Evolutionary conservation across 2,888 invertebrate species (phyloP).

Genomic region (Glyphotaelius pellucidus): DNA sequence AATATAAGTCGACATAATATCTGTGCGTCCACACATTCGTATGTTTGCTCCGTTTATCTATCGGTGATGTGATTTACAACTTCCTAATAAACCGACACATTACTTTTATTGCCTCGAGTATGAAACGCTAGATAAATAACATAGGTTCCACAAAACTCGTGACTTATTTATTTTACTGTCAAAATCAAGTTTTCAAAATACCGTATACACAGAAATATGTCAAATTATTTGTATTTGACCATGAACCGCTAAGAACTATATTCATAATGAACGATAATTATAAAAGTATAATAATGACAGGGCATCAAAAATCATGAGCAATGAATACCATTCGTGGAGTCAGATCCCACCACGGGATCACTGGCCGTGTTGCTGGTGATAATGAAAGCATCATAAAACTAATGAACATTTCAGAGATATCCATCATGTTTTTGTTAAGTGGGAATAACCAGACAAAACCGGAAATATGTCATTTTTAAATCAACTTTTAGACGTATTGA

Average conservation of each 20-base stretch:
- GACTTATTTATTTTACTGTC: background rate
- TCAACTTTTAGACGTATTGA: too few species aligned
- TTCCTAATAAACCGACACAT: slow-evolving; percentile 57
- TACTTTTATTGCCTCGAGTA: slow-evolving; percentile 24
- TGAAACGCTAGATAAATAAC: background rate
- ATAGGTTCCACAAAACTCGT: background rate
- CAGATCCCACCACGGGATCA: too few species aligned
- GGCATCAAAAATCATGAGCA: too few species aligned
- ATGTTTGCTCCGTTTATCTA: slow-evolving; percentile 27
- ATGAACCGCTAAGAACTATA: background rate
- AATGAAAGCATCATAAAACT: background rate
- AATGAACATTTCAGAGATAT: background rate
- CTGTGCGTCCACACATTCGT: background rate
- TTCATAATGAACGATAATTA: too few species aligned
- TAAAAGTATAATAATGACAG: too few species aligned
- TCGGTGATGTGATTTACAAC: slow-evolving; percentile 59
- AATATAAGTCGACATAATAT: background rate
- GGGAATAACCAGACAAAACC: too few species aligned
- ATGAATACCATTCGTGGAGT: too few species aligned
- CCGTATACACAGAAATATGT: background rate
- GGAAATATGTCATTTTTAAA: too few species aligned
- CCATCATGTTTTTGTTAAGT: too few species aligned
- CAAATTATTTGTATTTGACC: background rate
- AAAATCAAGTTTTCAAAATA: background rate
- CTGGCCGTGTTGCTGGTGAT: too few species aligned